These are phyloP conservation scores for Myotis brandtii DNA, from an alignment of 2,113 vertebrate species.

Conservation along the genomic window DNA sequence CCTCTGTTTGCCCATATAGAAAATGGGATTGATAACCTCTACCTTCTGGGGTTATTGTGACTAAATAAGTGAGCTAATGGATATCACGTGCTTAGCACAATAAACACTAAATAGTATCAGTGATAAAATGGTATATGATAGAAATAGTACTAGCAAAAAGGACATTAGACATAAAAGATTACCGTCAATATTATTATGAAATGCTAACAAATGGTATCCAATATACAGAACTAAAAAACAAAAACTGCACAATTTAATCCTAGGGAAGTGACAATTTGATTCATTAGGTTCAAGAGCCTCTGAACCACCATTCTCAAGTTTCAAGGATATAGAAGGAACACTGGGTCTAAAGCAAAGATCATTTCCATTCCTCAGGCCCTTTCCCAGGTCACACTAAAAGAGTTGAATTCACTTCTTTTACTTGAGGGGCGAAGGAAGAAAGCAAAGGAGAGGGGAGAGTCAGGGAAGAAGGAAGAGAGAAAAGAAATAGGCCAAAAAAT, in stretches of 20 bases:
- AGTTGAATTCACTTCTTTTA: not conserved
- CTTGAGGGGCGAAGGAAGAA: not conserved
- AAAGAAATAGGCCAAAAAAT: not conserved
- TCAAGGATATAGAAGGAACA: slow-evolving; percentile 2
- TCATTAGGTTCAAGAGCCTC: not conserved
- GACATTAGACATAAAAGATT: not conserved
- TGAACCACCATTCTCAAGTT: not conserved
- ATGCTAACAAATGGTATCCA: slow-evolving; percentile 25
- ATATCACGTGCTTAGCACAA: not conserved
- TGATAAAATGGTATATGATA: not conserved
- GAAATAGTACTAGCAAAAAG: not conserved
- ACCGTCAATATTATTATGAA: not conserved
- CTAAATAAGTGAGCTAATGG: not conserved
- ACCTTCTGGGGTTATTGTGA: not conserved
- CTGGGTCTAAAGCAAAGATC: not conserved
- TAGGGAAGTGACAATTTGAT: not conserved
- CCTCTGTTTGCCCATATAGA: not conserved
- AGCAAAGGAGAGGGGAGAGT: not conserved
- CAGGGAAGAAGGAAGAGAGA: not conserved
- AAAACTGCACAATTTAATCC: not conserved
- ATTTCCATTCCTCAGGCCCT: not conserved
- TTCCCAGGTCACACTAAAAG: not conserved
- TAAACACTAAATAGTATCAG: not conserved
- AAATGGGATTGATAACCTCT: not conserved
- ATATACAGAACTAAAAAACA: not conserved